Evolutionary conservation across 2,113 vertebrate genomes (phyloP), one percentile per base, ranked within the genome.

Genomic region (Oncorhynchus tshawytscha): DNA sequence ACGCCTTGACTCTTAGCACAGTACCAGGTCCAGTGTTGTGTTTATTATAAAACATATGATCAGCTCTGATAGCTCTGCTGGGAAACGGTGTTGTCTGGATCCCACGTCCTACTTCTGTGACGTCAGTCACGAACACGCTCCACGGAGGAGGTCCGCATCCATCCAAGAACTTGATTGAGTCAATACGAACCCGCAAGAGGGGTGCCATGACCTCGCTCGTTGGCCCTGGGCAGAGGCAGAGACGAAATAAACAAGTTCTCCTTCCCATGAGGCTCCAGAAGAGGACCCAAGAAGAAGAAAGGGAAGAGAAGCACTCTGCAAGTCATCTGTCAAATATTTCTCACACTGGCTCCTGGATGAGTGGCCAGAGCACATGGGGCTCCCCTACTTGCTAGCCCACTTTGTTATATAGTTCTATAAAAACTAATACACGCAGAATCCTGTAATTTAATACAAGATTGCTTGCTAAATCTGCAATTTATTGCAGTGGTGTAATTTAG

Each of bases 261-360:
- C 48, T 67, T 77, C 73, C 45, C 29, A 39, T 66, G 31, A 39
- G 24, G 39, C 34, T 49, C 20, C 22, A 7, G 45, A 70, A 31
- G 66, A 31, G 25, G 66, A 15, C 25, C 25, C 25, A 29, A 29
- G 27, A 29, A 67, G 65, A 29, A 29, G 65, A 67, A 31, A 67
- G 54, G 18, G 29, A 49, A 31, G 51, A 31, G 22, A 51, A 77
- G 29, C 20, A 62, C 39, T 66, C 25, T 84, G 79, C 73, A 83
- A 72, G 76, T 80, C 49, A 80, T 85, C 73, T 83, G 64, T 78
- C 62, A 85, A 77, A 49, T 80, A 73, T 83, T 78, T 84, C 76
- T 82, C 54, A n/a, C 67, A 80, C 71, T 39, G 70, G 59, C 48
- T 48, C 74, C 70, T 68, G 77, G 73, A 79, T 76, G 54, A 27